Percentiles rank a stretch among this genome's conserved stretches.
phyloP scores from a whole-genome alignment of 2,113 vertebrate genomes.

The Hydrolagus affinis region DNA sequence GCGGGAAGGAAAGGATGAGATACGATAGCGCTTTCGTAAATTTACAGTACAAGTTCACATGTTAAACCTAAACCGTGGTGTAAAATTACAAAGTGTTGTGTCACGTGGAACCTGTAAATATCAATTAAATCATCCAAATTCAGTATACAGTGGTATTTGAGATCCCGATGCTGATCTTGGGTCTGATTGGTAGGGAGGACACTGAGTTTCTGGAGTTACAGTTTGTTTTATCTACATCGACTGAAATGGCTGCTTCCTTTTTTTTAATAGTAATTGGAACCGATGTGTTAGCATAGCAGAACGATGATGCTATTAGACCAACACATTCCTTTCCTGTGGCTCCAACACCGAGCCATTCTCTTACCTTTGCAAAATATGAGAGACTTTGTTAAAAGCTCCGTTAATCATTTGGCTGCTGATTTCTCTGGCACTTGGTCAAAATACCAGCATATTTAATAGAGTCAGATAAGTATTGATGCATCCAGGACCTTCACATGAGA shows the following conservation, averaged over 20 bases:
- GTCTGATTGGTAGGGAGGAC: background rate
- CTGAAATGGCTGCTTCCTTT: slow-evolving; percentile 1
- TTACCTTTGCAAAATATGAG: background rate
- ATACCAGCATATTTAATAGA: background rate
- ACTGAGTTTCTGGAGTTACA: background rate
- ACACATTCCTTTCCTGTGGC: background rate
- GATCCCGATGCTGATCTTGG: too few species aligned
- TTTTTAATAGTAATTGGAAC: slow-evolving; percentile 4
- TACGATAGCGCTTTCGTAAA: too few species aligned
- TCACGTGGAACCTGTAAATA: too few species aligned
- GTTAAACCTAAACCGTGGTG: too few species aligned
- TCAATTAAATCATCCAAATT: too few species aligned
- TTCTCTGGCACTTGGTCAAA: background rate
- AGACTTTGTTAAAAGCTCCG: background rate
- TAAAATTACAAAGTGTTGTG: too few species aligned
- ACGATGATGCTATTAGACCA: background rate
- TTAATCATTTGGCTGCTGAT: background rate
- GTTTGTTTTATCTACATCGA: background rate
- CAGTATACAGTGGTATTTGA: background rate
- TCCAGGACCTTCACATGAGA: too few species aligned
- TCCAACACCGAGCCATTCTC: background rate
- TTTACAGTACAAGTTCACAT: too few species aligned
- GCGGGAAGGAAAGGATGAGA: too few species aligned
- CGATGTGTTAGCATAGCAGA: background rate
- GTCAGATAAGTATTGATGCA: too few species aligned